Conservation (phyloP, 1,140 invertebrate genomes). For the Geopemphigus sp. region DNA sequence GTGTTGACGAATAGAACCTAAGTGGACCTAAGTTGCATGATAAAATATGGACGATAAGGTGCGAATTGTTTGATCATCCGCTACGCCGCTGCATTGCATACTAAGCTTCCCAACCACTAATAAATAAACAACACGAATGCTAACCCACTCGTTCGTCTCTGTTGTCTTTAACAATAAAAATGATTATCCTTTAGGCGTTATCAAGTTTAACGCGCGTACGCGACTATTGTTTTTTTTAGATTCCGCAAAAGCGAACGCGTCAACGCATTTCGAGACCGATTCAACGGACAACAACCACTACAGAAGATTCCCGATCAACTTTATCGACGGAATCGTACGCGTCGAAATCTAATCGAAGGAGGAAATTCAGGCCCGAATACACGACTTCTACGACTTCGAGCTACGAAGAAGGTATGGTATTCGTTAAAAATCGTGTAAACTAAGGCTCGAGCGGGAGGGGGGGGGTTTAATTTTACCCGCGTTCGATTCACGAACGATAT, state of each 20-base stretch:
- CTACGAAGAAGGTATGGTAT: conserved; percentile 30
- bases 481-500: no score
- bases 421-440: neutral
- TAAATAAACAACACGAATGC: conserved; percentile 24
- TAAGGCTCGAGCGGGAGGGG: no score
- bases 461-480: neutral
- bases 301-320: neutral
- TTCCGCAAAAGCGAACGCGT: conserved; percentile 11
- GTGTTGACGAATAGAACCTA: neutral
- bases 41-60: conserved; percentile 13
- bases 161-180: neutral
- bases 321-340: conserved; percentile 30
- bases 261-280: conserved; percentile 3
- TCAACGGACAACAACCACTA: conserved; percentile 10
- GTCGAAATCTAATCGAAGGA: conserved; percentile 18
- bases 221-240: conserved; percentile 5
- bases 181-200: neutral
- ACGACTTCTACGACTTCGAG: conserved; percentile 10
- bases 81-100: conserved; percentile 40
- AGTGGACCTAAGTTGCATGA: conserved; percentile 41
- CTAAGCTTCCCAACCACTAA: conserved; percentile 42
- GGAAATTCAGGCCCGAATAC: conserved; percentile 41
- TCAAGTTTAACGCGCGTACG: neutral
- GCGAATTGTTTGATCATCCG: conserved; percentile 19
- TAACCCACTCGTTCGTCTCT: conserved; percentile 11